phyloP scores from a whole-genome alignment of 2,113 vertebrate species.

The Notechis scutatus region DNA sequence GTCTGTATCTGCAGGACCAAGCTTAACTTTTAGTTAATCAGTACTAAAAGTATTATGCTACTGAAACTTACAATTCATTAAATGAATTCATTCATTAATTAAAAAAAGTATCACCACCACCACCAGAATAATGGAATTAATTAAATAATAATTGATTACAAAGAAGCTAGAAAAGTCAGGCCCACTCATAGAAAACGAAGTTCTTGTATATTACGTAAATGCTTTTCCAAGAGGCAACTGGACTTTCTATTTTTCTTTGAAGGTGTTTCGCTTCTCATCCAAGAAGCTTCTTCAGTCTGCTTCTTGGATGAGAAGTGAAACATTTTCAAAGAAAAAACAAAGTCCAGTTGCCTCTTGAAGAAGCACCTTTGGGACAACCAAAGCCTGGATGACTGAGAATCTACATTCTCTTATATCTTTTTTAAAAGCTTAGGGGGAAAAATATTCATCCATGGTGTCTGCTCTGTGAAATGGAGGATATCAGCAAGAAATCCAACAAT shows the following conservation, averaged over 20 bases:
- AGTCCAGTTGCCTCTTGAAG: no score
- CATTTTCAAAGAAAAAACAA: no score
- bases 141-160: background rate
- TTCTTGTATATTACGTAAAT: background rate
- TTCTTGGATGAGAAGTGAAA: no score
- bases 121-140: background rate
- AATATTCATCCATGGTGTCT: background rate
- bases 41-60: background rate
- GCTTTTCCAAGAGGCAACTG: no score
- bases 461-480: background rate
- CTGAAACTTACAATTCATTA: background rate
- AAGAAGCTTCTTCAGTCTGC: no score
- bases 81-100: background rate
- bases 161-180: background rate
- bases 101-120: background rate
- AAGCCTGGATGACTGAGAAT: no score
- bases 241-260: no score
- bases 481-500: background rate
- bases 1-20: background rate
- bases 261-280: no score
- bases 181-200: background rate
- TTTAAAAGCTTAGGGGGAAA: background rate
- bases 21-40: background rate
- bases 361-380: no score
- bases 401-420: background rate